These are phyloP conservation scores for Sinocyclocheilus maitianheensis DNA, from an alignment of 2,113 vertebrate genomes.

Conservation along the genomic window DNA sequence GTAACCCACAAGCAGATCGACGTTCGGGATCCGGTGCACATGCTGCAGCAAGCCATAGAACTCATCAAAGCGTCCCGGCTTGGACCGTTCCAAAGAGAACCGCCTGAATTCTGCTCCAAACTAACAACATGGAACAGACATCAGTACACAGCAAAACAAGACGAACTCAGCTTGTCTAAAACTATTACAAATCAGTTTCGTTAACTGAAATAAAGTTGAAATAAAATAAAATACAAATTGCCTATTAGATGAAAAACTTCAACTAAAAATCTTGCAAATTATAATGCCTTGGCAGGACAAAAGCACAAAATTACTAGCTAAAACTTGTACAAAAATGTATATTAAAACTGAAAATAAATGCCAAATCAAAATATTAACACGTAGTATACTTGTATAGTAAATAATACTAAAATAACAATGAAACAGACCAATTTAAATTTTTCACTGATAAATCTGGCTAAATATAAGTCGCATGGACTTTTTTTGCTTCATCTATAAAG, in stretches of 20 bases:
- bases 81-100: constrained; percentile 94
- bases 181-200: neutral
- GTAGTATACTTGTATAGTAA: neutral
- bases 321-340: neutral
- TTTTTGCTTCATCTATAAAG: neutral
- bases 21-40: constrained; percentile 94
- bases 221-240: neutral
- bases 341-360: neutral
- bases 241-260: neutral
- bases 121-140: constrained; percentile 69
- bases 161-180: neutral
- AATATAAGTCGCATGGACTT: neutral
- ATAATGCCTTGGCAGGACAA: neutral
- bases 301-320: too few relatives aligned
- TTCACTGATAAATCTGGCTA: neutral
- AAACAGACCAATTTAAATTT: neutral
- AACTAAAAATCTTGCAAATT: neutral
- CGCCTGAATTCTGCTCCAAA: constrained; percentile 98
- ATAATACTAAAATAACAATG: neutral
- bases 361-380: neutral
- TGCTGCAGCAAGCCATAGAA: constrained; percentile 96
- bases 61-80: constrained; percentile 95
- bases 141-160: constrained; percentile 3
- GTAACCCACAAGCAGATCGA: constrained; percentile 93
- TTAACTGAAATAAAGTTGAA: neutral